phyloP scores from a whole-genome alignment of 2,797 vertebrate genomes.

The Urophycis tenuis region DNA sequence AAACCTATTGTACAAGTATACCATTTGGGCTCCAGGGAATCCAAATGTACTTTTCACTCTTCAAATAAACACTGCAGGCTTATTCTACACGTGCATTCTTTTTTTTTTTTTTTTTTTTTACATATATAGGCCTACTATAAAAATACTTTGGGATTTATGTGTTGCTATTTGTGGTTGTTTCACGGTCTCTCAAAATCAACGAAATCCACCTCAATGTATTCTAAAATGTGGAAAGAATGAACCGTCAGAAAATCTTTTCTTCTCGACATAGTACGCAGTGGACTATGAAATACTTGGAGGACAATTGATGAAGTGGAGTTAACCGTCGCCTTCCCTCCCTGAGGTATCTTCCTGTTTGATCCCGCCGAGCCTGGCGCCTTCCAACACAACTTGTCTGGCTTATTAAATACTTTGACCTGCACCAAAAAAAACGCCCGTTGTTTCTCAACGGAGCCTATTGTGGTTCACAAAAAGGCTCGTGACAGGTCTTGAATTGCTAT shows the following conservation, averaged over 20 bases:
- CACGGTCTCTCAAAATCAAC: background rate
- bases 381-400: slow-evolving; percentile 80
- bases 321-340: slow-evolving; percentile 70
- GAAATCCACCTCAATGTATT: background rate
- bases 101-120: too few species aligned
- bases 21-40: background rate
- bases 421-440: slow-evolving; percentile 70
- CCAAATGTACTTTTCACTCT: background rate
- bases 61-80: background rate
- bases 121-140: background rate
- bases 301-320: slow-evolving; percentile 80
- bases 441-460: slow-evolving; percentile 70
- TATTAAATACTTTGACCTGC: slow-evolving; percentile 77
- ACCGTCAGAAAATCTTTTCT: slow-evolving; percentile 56
- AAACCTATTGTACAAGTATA: too few species aligned
- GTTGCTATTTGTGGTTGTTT: background rate
- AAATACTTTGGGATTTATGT: background rate
- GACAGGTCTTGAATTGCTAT: slow-evolving; percentile 71
- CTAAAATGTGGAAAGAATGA: slow-evolving; percentile 59
- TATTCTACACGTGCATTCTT: background rate
- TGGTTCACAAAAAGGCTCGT: slow-evolving; percentile 62
- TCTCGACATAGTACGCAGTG: slow-evolving; percentile 52
- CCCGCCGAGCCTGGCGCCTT: slow-evolving; percentile 80
- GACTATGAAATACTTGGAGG: slow-evolving; percentile 72
- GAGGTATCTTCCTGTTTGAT: slow-evolving; percentile 80